A percentile compares a stretch with the other conserved stretches of the same genome.
Evolutionary conservation across 35 echinoderm and acorn worm genomes (phyloP).

Genomic region (Hemicentrotus pulcherrimus): DNA sequence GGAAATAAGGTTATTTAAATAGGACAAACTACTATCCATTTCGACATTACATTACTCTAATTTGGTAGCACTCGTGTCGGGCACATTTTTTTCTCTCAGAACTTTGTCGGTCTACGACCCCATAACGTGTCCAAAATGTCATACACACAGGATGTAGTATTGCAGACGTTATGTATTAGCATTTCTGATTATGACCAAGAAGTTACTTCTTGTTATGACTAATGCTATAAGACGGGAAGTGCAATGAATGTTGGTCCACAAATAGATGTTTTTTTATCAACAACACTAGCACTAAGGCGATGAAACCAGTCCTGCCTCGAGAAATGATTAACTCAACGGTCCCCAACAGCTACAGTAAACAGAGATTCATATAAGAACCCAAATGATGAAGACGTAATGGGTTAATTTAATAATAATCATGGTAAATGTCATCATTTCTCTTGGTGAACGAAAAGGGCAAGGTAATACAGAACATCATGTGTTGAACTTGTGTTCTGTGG

Average conservation of each 20-base stretch:
- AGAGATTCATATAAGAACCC: background rate
- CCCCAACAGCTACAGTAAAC: background rate
- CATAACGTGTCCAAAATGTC: background rate
- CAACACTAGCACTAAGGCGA: background rate
- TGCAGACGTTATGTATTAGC: background rate
- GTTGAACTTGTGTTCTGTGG: background rate
- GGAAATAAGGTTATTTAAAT: too few relatives aligned
- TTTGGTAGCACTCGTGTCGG: background rate
- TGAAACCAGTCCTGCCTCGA: background rate
- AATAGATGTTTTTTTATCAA: background rate
- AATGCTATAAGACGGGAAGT: background rate
- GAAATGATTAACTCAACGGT: background rate
- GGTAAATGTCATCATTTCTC: background rate
- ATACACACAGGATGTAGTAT: background rate
- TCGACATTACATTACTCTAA: too few relatives aligned
- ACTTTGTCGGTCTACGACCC: background rate
- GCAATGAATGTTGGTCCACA: background rate
- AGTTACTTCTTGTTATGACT: background rate
- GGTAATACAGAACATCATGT: background rate
- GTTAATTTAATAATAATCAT: background rate
- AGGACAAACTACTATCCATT: too few relatives aligned
- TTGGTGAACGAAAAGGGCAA: background rate
- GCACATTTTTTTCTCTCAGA: background rate
- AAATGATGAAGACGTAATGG: background rate
- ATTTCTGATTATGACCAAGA: conserved; percentile 8